Conservation (phyloP, 1,140 invertebrate genomes). For the Bombus terrestris region DNA sequence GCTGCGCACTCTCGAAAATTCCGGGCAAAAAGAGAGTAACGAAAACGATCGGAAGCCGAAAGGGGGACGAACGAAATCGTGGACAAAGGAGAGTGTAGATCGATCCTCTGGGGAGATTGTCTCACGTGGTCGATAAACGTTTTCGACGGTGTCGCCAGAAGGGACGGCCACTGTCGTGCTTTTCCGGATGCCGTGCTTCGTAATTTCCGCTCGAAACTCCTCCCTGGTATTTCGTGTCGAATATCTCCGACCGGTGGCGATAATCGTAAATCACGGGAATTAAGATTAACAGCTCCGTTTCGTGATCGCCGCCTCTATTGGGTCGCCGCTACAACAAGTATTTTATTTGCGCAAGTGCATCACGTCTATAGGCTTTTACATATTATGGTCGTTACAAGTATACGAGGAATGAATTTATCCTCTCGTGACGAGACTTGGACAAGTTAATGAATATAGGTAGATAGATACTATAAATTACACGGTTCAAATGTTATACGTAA, state of each 20-base stretch:
- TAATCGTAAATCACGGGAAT: slow-evolving; percentile 34
- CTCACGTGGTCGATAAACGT: neutral
- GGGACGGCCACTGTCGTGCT: neutral
- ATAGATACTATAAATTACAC: no score
- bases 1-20: neutral
- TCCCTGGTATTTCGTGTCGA: slow-evolving; percentile 14
- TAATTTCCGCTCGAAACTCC: slow-evolving; percentile 16
- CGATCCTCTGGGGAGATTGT: neutral
- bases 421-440: no score
- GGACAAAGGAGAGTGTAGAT: neutral
- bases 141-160: neutral
- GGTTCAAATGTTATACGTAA: no score
- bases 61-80: neutral
- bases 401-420: neutral
- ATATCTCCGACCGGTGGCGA: neutral
- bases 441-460: neutral
- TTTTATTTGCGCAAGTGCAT: no score
- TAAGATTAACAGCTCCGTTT: slow-evolving; percentile 36
- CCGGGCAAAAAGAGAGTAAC: neutral
- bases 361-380: neutral
- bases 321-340: neutral
- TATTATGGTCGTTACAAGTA: no score
- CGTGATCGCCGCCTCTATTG: neutral
- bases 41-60: neutral
- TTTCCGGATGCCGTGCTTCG: slow-evolving; percentile 20